phyloP scores from a whole-genome alignment of 2,797 vertebrate species.

The Columba guinea region DNA sequence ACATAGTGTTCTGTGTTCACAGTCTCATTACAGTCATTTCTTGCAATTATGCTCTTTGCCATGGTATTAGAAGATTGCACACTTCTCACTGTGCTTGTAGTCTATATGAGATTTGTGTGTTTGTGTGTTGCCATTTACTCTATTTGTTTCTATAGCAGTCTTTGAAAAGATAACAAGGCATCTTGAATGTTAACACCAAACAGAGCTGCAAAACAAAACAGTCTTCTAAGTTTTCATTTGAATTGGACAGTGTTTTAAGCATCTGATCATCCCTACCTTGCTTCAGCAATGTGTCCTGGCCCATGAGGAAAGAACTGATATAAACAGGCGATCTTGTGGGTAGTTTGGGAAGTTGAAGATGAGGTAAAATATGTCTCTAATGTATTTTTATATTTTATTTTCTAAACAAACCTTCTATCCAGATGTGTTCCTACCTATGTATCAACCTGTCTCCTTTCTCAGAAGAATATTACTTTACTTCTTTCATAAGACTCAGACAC shows the following conservation, averaged over 20 bases:
- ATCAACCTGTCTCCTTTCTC: neutral
- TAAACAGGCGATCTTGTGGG: neutral
- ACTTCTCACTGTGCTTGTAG: neutral
- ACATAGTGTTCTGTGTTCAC: neutral
- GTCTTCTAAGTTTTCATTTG: neutral
- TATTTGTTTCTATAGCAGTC: neutral
- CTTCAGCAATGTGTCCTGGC: neutral
- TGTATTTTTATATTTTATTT: neutral
- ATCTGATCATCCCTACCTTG: neutral
- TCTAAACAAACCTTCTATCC: neutral
- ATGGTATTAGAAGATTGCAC: slow-evolving; percentile 15
- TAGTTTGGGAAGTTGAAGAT: neutral
- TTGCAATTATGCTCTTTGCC: slow-evolving; percentile 22
- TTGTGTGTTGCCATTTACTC: neutral
- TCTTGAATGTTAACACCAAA: neutral
- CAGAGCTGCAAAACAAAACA: neutral
- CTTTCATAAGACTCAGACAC: neutral
- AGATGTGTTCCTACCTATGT: neutral
- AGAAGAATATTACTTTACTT: neutral
- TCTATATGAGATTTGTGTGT: neutral
- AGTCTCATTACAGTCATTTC: neutral
- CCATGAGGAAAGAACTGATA: neutral
- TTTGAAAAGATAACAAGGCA: neutral
- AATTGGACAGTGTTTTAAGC: neutral
- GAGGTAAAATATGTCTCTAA: neutral